Conservation (phyloP, 2,113 vertebrate genomes). For the Hyperoodon ampullatus region DNA sequence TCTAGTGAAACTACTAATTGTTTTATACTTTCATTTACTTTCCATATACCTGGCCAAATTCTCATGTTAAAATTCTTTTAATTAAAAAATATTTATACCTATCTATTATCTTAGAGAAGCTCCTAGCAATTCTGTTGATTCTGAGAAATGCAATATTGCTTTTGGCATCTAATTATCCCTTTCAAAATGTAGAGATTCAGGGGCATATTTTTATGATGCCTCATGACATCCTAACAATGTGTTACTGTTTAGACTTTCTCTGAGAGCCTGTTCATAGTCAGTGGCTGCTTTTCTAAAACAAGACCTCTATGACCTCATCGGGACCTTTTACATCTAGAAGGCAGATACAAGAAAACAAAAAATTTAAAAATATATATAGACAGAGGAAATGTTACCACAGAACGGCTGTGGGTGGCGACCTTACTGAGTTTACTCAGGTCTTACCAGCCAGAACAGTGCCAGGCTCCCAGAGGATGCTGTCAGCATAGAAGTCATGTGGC, state of each 20-base stretch:
- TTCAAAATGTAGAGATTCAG: background rate
- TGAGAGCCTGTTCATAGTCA: background rate
- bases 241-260: conserved; percentile 21
- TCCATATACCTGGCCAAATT: conserved; percentile 1
- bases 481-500: too few relatives aligned
- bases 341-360: background rate
- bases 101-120: background rate
- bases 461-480: background rate
- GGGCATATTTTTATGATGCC: background rate
- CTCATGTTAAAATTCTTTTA: background rate
- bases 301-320: background rate
- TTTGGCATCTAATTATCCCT: background rate
- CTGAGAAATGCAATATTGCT: background rate
- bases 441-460: background rate
- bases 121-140: background rate
- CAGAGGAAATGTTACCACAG: background rate
- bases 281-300: conserved; percentile 11
- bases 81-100: background rate
- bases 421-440: background rate
- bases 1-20: background rate
- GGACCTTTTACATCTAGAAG: background rate
- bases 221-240: background rate
- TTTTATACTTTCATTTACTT: background rate
- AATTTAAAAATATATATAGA: too few relatives aligned
- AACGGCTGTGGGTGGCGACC: background rate